Percentiles rank a stretch among this genome's conserved stretches.
Evolutionary conservation across 2,888 invertebrate species (phyloP).

Genomic region (Nephrocerus scutellatus): DNA sequence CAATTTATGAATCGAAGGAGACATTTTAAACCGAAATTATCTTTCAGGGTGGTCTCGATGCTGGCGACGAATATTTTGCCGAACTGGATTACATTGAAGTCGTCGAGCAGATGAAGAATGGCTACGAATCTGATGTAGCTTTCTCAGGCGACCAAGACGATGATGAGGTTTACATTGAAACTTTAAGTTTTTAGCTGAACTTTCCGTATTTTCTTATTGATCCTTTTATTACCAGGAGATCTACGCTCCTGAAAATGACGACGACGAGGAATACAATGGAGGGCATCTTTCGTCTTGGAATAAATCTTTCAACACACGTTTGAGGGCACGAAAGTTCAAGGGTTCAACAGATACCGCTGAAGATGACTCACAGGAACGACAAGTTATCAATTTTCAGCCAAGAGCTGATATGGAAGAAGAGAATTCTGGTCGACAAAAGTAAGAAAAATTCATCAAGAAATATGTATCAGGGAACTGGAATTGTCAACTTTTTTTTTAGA

Average conservation of each 20-base stretch:
- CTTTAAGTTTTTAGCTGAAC: too few species aligned
- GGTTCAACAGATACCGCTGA: too few species aligned
- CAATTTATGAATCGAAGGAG: too few species aligned
- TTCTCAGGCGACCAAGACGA: slow-evolving; percentile 37
- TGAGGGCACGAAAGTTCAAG: too few species aligned
- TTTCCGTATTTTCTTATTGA: too few species aligned
- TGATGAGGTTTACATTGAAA: slow-evolving; percentile 33
- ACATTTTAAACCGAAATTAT: too few species aligned
- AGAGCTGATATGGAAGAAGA: slow-evolving; percentile 51
- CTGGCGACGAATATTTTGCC: slow-evolving; percentile 94
- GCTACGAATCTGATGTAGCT: slow-evolving; percentile 62
- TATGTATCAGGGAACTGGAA: too few species aligned
- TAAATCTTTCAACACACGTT: slow-evolving; percentile 33
- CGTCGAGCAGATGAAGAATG: slow-evolving; percentile 75
- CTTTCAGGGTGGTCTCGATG: slow-evolving; percentile 75
- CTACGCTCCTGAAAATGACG: slow-evolving; percentile 37
- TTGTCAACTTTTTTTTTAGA: too few species aligned
- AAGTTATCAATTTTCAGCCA: slow-evolving; percentile 67
- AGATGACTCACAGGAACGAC: slow-evolving; percentile 49
- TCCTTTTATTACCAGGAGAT: slow-evolving; percentile 26
- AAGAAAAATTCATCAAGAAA: too few species aligned
- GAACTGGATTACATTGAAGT: slow-evolving; percentile 96
- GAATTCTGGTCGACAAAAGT: slow-evolving; percentile 34
- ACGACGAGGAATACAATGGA: slow-evolving; percentile 45
- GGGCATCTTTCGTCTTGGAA: too few species aligned